Base-by-base conservation (phyloP, 2,797 vertebrate genomes). In the Esox masquinongy region DNA sequence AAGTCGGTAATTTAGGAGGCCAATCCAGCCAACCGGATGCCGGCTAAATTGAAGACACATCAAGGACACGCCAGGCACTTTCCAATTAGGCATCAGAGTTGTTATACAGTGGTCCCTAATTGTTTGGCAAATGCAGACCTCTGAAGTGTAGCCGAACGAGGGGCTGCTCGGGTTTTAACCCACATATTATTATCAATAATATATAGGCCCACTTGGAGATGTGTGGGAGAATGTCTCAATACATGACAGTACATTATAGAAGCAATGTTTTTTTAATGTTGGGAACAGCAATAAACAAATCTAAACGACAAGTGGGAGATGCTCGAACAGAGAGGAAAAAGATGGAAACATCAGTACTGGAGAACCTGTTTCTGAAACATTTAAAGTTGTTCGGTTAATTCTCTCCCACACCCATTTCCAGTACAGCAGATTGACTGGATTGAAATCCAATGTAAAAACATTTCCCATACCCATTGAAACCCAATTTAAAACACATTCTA, bases 1-100 rank as follows among this genome's bases (percentile, higher is more conserved):
- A 92, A 91, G 86, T 83, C 84, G 89, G 87, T 53, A 88, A 92
- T 92, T 93, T 92, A 88, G 83, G 74, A 73, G 43, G 89, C 74
- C 86, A 89, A 86, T 80, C 84, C 85, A 84, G 80, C 87, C 85
- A 90, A 87, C 79, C 83, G 80, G 70, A 87, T 77, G 85, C 81
- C 82, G 83, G 76, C 15, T 76, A 80, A 89, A 88, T 71, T 76
- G 73, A 80, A 88, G 77, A 84, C 76, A 84, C 81, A 75, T 68
- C 85, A 85, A 88, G 83, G 81, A 84, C 80, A 88, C n/a, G 4
- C 72, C 77, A 81, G 84, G 85, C 77, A 77, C 74, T 83, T 89
- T 87, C 83, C 79, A 90, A 88, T 90, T 79, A 88, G 78, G 77
- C 84, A 75, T 85, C 63, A 80, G 83, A 83, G 56, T 24, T 24